Evolutionary conservation across 2,113 vertebrate genomes (phyloP).

Genomic region (Octodon degus): DNA sequence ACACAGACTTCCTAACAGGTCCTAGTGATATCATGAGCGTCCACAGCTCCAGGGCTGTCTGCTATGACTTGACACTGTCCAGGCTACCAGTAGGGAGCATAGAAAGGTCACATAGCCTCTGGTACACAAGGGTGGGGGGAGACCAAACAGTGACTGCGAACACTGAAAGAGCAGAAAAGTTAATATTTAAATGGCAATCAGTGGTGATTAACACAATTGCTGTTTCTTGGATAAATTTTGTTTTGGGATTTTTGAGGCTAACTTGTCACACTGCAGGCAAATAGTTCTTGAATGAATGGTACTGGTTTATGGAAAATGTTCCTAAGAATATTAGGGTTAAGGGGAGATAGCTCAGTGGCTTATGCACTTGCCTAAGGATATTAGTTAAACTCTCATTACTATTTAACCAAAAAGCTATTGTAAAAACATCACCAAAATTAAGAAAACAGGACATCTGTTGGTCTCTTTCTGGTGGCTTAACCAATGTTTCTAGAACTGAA

Average conservation of each 20-base stretch:
- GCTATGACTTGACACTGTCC: not conserved
- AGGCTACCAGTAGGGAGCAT: not conserved
- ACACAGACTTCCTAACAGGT: not conserved
- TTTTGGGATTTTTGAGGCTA: conserved; percentile 23
- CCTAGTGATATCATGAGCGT: not conserved
- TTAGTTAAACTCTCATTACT: conserved; percentile 19
- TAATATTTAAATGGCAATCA: conserved; percentile 7
- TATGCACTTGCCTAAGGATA: not conserved
- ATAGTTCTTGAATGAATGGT: conserved; percentile 31
- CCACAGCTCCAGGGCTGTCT: not conserved
- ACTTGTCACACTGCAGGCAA: not conserved
- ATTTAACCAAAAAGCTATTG: conserved; percentile 6
- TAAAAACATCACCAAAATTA: conserved; percentile 34
- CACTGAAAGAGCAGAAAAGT: not conserved
- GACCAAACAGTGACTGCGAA: not conserved
- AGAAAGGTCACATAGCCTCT: not conserved
- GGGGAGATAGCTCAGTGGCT: no score
- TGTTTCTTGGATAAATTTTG: conserved; percentile 11
- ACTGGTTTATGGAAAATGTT: conserved; percentile 42
- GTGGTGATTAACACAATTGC: not conserved
- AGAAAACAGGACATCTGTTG: not conserved
- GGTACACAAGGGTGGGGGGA: not conserved
- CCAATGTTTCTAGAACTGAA: not conserved
- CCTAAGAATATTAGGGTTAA: not conserved
- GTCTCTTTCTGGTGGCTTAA: not conserved